These are phyloP conservation scores for Thelaira solivaga DNA, from an alignment of 2,888 invertebrate species.

Conservation along the genomic window DNA sequence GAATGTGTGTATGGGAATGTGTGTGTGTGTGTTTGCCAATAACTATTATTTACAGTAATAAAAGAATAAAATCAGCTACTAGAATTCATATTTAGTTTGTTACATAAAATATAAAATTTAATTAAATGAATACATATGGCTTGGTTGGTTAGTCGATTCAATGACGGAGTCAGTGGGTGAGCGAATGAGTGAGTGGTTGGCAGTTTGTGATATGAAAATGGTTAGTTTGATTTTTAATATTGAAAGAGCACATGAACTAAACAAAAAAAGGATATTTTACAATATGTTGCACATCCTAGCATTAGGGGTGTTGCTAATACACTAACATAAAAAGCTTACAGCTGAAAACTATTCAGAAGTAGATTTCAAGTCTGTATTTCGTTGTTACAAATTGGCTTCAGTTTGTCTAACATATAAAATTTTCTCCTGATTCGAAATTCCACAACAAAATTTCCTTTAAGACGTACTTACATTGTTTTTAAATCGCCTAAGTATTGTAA, in stretches of 20 bases:
- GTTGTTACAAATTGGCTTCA: no score
- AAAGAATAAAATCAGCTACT: slow-evolving; percentile 40
- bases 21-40: slow-evolving; percentile 17
- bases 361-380: no score
- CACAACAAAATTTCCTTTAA: no score
- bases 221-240: slow-evolving; percentile 15
- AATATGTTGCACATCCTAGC: slow-evolving; percentile 16
- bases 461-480: no score
- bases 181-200: background rate
- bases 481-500: no score
- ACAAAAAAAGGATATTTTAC: background rate
- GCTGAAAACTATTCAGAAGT: no score
- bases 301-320: background rate
- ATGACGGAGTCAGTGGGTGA: background rate
- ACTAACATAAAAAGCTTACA: no score
- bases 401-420: no score
- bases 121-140: slow-evolving; percentile 49
- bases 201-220: slow-evolving; percentile 14
- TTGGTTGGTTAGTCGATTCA: background rate
- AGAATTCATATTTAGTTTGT: slow-evolving; percentile 56
- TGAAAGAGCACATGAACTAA: background rate
- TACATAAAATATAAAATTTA: slow-evolving; percentile 61
- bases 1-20: background rate
- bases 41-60: slow-evolving; percentile 46
- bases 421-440: no score